Percentiles rank a stretch among this genome's conserved stretches.
Evolutionary conservation across 2,888 invertebrate genomes (phyloP).

Genomic region (Drosophila ustulata): DNA sequence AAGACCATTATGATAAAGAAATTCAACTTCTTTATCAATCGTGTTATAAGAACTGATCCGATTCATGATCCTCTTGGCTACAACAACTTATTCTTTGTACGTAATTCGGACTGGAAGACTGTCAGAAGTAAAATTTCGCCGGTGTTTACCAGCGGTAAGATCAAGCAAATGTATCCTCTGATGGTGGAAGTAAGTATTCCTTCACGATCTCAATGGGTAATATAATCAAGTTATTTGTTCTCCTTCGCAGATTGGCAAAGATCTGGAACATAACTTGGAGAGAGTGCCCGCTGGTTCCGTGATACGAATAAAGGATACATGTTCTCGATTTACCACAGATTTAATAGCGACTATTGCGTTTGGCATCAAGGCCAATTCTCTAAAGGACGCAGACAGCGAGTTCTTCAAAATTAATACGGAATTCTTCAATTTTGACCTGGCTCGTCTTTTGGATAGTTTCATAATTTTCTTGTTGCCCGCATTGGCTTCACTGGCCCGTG

Average conservation of each 20-base stretch:
- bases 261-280: conserved; percentile 1
- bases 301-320: conserved; percentile 10
- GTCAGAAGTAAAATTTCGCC: conserved; percentile 83
- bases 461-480: conserved; percentile 16
- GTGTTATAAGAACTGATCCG: conserved; percentile 2
- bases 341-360: conserved; percentile 84
- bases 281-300: background rate
- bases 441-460: background rate
- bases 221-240: background rate
- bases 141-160: conserved; percentile 82
- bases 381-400: background rate
- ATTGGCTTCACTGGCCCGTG: conserved; percentile 2
- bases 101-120: conserved; percentile 9
- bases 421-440: conserved; percentile 5
- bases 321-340: conserved; percentile 70
- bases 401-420: conserved; percentile 8
- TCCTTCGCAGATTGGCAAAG: conserved; percentile 9
- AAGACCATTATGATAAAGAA: conserved; percentile 84
- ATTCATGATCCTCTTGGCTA: conserved; percentile 8
- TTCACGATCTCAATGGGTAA: too few relatives aligned
- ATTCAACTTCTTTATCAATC: conserved; percentile 80
- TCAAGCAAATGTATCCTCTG: conserved; percentile 77
- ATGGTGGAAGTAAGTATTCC: conserved; percentile 36
- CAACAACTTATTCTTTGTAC: conserved; percentile 14
- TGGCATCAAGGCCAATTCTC: conserved; percentile 19